Evolutionary conservation across 1,140 invertebrate species (phyloP), one percentile per base, ranked within the genome.

Genomic region (Vanessa atalanta): DNA sequence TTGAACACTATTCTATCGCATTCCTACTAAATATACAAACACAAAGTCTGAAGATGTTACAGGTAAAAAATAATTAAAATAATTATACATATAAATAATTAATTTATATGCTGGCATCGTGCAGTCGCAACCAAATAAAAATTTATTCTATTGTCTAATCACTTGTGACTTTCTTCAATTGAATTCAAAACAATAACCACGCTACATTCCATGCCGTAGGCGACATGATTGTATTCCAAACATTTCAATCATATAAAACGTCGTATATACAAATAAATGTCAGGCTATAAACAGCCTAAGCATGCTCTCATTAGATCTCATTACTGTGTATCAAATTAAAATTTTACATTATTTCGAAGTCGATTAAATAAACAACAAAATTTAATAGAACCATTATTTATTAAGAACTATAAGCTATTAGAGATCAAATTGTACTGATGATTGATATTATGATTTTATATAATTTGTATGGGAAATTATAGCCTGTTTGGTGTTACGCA

Each of bases 181-280:
- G 23, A 26, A 70, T n/a, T 69, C 31, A 72, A 73, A 78, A 83
- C 80, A 82, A 82, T 79, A 79, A 75, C 72, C 20, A 63, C 60
- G 48, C 61, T 47, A 66, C 74, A 83, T 83, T 81, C 83, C 76
- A 60, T 63, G 63, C 57, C 77, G 78, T 82, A 80, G 74, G 76
- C 67, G 69, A 82, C 74, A 79, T 77, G 71, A 79, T 82, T 88
- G 86, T 86, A 81, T 85, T 74, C 82, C 76, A 84, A 87, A 86
- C 80, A 83, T 53, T 47, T 73, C 53, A 73, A 68, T 70, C 61
- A 69, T 64, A 43, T 77, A 81, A 61, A 84, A 80, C 77, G 76
- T 72, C 73, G 51, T 73, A 76, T 70, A 60, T 80, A 77, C 80
- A 79, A 70, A 60, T 15, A 7, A 26, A n/a, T 78, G 77, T 80